These are phyloP conservation scores for Grallaria varia DNA, from an alignment of 2,113 vertebrate species.

Conservation along the genomic window DNA sequence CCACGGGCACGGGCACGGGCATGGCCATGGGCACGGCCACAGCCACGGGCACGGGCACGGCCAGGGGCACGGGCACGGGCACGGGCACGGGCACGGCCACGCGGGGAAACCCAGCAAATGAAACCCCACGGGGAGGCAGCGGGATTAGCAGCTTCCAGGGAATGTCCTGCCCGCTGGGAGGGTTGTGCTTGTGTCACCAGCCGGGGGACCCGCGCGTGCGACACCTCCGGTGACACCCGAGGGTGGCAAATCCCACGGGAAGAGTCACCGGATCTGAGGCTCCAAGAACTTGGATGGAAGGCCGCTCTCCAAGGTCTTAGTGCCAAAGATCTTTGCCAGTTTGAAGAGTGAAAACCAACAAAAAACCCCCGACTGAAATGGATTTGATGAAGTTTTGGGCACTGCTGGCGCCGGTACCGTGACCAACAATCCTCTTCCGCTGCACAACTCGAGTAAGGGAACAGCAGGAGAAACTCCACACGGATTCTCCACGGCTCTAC, in stretches of 20 bases:
- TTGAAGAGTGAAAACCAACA: background rate
- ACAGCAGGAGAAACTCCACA: background rate
- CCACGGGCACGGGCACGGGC: background rate
- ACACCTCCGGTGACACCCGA: background rate
- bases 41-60: background rate
- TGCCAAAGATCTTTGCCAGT: background rate
- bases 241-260: background rate
- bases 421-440: background rate
- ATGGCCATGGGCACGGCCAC: too few relatives aligned
- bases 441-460: background rate
- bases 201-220: background rate
- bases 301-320: background rate
- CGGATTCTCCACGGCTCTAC: background rate
- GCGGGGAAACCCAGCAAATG: background rate
- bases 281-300: background rate
- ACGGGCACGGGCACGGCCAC: background rate
- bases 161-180: background rate
- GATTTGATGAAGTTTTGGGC: background rate
- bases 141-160: background rate
- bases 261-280: background rate
- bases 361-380: background rate
- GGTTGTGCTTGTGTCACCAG: constrained; percentile 70
- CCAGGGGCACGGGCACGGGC: too few relatives aligned
- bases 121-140: too few relatives aligned
- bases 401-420: background rate